Percentiles rank a stretch among this genome's conserved stretches.
These are phyloP conservation scores for Antheraea assamensis DNA, from an alignment of 2,888 invertebrate species.

Conservation along the genomic window DNA sequence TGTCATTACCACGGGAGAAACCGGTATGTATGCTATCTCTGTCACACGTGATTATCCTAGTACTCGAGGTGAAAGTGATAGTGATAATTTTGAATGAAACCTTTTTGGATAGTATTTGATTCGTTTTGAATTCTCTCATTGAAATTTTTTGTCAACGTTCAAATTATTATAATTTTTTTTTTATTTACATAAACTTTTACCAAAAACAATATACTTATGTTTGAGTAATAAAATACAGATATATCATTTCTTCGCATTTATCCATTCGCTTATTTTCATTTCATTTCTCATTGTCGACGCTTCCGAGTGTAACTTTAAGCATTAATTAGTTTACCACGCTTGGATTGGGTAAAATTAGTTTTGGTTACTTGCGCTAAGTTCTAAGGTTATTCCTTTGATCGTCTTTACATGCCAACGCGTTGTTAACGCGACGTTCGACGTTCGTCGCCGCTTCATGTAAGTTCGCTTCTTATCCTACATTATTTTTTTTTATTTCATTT, in stretches of 20 bases:
- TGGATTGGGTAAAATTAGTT: slow-evolving; percentile 59
- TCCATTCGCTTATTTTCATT: slow-evolving; percentile 57
- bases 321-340: slow-evolving; percentile 54
- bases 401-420: slow-evolving; percentile 76
- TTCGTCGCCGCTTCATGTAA: slow-evolving; percentile 77
- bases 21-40: slow-evolving; percentile 84
- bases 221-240: slow-evolving; percentile 16
- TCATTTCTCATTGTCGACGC: slow-evolving; percentile 49
- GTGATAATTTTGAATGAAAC: background rate
- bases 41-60: background rate
- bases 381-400: slow-evolving; percentile 70
- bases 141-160: background rate
- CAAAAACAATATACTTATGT: background rate
- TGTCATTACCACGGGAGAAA: slow-evolving; percentile 97
- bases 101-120: background rate
- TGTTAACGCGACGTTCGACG: slow-evolving; percentile 66
- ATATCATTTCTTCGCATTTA: slow-evolving; percentile 39
- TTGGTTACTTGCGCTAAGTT: slow-evolving; percentile 69
- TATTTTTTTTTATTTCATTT: slow-evolving; percentile 61
- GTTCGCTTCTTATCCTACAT: slow-evolving; percentile 58
- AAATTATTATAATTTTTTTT: background rate
- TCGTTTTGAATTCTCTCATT: background rate
- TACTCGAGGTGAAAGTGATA: slow-evolving; percentile 15
- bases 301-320: slow-evolving; percentile 50
- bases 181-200: slow-evolving; percentile 1